Base-by-base conservation (phyloP, 2,113 vertebrate genomes). In the Cottus gobio region DNA sequence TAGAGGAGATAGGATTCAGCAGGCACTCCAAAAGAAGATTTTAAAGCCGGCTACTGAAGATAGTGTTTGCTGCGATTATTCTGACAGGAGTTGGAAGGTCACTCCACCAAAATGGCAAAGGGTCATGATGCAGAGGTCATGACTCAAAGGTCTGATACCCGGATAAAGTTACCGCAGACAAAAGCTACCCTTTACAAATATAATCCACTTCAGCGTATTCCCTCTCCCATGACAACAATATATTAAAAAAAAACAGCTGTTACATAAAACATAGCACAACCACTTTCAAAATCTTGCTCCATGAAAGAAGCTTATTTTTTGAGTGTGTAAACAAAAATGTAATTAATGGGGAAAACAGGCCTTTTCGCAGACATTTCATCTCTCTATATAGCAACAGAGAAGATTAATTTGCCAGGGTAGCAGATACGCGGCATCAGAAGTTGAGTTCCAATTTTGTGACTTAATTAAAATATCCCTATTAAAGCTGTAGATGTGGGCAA, bases 321-420 rank as follows among this genome's bases (percentile, higher is more conserved):
- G 13, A 83, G 52, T 57, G 44, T 30, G 76, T 79, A 84, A 93
- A 91, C 82, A 89, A 79, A 86, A 91, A 90, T 77, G 68, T 83
- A 91, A 93, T 93, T 90, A 90, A 89, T 30, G 26, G 31, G 26
- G 78, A 82, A 90, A 86, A 71, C 48, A n/a, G 68, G 66, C 70
- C 85, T 54, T 86, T 82, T 74, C 71, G 30, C 52, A 84, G 75
- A 80, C 68, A 86, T 92, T 86, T 82, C 72, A 89, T 91, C 75
- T 62, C 50, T 81, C 39, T 36, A 28, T 84, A 75, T n/a, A 83
- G 37, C 42, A 70, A 81, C 69, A 26, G 67, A 77, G 66, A 36
- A 57, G 83, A 87, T 89, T 90, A 70, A 92, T 88, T 90, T 90
- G 70, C 74, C 34, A 16, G 52, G 10, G 62, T 44, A 13, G 76